Evolutionary conservation across 1,140 invertebrate species (phyloP), one percentile per base, ranked within the genome.

Genomic region (Trachymyrmex septentrionalis): DNA sequence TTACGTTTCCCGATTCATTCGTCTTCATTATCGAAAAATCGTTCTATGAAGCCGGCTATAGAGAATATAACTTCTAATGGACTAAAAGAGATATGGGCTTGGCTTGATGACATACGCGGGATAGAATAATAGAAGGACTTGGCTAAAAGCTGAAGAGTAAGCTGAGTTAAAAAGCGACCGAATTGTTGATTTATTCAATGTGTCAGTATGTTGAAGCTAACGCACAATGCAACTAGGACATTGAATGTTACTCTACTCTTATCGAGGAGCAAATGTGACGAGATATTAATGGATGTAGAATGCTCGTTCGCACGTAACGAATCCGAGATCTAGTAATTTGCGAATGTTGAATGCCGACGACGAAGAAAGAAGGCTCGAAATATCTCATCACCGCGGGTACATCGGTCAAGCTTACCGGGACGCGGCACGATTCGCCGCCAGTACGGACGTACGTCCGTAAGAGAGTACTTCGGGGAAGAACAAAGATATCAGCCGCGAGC

Each of bases 381-480:
- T 72, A 82, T 44, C 19, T 48, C 38, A 57, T 48, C 38, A 57
- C 55, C 64, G 10, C 16, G 19, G 21, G 3, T 30, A 48, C 38
- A 48, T 82, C 55, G 69, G 61, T 82, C 80, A 48, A 61, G 67
- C 34, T 59, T 7, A 27, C 19, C 80, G 16, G 38, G 27, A 12
- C 34, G 66, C 50, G 55, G 80, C 16, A 50, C 16, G 53, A 77
- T 77, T 48, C 44, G 48, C 44, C 67, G 24, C 30, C 53, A 63
- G 61, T 50, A 59, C 55, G 9, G 64, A 61, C 57, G 59, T 53
- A 72, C 19, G 34, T n/a, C n/a, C n/a, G n/a, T n/a, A 19, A 14
- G 21, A 5, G 24, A 27, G 24, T 50, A 38, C 57, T 73, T 75
- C 69, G 63, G 21, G 30, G 75, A 85, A 78, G 72, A 85, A 81